Evolutionary conservation across 2,797 vertebrate species (phyloP).

Genomic region (Spatula versicolor): DNA sequence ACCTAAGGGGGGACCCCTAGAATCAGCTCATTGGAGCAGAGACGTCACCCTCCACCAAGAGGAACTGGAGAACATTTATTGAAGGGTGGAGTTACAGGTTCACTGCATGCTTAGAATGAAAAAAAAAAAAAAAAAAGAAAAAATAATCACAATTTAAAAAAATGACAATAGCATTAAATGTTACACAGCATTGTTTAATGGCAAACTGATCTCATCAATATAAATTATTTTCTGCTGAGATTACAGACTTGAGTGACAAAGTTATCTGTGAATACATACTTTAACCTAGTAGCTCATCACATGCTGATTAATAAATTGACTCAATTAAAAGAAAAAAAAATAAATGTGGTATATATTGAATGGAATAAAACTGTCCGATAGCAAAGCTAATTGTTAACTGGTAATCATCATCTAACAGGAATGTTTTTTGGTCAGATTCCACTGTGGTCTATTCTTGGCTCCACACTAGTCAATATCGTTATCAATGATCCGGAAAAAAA

Average conservation of each 20-base stretch:
- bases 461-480: neutral
- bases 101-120: neutral
- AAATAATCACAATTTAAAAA: neutral
- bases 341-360: neutral
- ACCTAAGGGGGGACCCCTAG: fast-evolving
- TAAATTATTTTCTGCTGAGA: neutral
- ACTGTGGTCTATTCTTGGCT: neutral
- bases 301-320: neutral
- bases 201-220: neutral
- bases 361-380: neutral
- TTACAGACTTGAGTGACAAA: neutral
- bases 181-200: neutral
- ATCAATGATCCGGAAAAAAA: conserved; percentile 1
- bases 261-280: neutral
- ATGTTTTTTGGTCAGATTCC: neutral
- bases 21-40: neutral
- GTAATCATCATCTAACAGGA: neutral
- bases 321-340: neutral
- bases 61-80: neutral
- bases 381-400: neutral
- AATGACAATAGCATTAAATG: neutral
- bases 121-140: neutral
- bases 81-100: neutral
- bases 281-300: neutral
- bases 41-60: neutral